Evolutionary conservation across 2,888 invertebrate species (phyloP).

Genomic region (Agonopterix subpropinquella): DNA sequence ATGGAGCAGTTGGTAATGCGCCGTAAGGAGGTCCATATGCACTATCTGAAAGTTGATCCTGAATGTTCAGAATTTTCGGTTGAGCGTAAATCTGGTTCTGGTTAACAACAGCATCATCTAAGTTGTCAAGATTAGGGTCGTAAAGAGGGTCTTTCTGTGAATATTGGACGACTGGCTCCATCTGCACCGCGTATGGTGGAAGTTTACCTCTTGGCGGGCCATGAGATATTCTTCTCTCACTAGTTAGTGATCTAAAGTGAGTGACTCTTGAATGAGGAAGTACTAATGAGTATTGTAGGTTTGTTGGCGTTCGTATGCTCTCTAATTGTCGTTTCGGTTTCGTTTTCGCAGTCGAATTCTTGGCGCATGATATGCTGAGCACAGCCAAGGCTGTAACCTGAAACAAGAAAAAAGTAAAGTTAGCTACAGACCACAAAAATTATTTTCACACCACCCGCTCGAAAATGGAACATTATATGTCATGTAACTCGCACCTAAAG

Average conservation of each 20-base stretch:
- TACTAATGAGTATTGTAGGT: constrained; percentile 76
- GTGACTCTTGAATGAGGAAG: constrained; percentile 73
- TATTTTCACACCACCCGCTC: too few species aligned
- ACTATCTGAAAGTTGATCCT: constrained; percentile 61
- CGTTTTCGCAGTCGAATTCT: constrained; percentile 62
- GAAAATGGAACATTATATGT: too few species aligned
- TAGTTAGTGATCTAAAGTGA: constrained; percentile 67
- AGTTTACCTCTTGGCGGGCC: constrained; percentile 61
- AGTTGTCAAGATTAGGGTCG: constrained; percentile 72
- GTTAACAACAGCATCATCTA: constrained; percentile 57
- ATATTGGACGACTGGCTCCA: constrained; percentile 87
- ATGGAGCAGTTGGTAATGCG: constrained; percentile 57
- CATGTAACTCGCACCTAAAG: too few species aligned
- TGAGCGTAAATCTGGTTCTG: constrained; percentile 68
- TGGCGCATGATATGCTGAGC: constrained; percentile 67
- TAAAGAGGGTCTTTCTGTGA: constrained; percentile 87
- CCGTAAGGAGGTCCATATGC: constrained; percentile 67
- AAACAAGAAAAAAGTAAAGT: constrained; percentile 38
- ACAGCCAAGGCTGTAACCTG: constrained; percentile 76
- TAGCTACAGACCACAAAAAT: neutral
- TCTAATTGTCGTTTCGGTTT: constrained; percentile 74
- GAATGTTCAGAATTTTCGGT: constrained; percentile 59
- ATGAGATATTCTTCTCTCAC: constrained; percentile 73
- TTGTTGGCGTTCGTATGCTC: constrained; percentile 72
- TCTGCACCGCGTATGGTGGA: constrained; percentile 86